A percentile compares a stretch with the other conserved stretches of the same genome.
Conservation (phyloP, 1,140 invertebrate genomes). For the Brachionus paranguensis region DNA sequence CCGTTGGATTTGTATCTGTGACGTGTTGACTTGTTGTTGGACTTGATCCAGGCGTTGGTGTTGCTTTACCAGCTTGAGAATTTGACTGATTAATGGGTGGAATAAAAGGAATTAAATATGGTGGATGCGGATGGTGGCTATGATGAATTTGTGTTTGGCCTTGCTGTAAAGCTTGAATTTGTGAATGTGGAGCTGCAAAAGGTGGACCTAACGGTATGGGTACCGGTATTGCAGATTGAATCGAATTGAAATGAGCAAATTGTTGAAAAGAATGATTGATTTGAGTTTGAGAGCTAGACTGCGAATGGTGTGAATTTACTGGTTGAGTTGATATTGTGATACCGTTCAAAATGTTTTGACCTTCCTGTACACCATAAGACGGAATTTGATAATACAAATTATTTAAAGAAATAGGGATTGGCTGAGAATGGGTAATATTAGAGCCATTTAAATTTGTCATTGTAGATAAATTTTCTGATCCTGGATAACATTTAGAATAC, state of each 20-base stretch:
- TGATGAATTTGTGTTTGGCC: background rate
- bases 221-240: conserved; percentile 12
- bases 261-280: background rate
- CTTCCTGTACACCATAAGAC: background rate
- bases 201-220: background rate
- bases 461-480: background rate
- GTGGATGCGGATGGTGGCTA: background rate
- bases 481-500: background rate
- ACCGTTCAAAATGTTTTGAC: background rate
- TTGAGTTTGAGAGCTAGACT: background rate
- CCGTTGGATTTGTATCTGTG: background rate
- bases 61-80: background rate
- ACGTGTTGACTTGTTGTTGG: background rate
- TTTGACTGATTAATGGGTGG: background rate
- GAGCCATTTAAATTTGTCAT: background rate
- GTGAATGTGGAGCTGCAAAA: background rate
- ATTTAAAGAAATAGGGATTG: background rate
- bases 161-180: background rate
- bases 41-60: conserved; percentile 29
- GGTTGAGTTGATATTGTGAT: background rate
- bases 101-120: conserved; percentile 1
- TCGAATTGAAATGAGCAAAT: background rate
- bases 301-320: background rate
- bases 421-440: background rate
- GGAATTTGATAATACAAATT: background rate